Conservation (phyloP, 2,797 vertebrate species). For the Loriculus beryllinus region DNA sequence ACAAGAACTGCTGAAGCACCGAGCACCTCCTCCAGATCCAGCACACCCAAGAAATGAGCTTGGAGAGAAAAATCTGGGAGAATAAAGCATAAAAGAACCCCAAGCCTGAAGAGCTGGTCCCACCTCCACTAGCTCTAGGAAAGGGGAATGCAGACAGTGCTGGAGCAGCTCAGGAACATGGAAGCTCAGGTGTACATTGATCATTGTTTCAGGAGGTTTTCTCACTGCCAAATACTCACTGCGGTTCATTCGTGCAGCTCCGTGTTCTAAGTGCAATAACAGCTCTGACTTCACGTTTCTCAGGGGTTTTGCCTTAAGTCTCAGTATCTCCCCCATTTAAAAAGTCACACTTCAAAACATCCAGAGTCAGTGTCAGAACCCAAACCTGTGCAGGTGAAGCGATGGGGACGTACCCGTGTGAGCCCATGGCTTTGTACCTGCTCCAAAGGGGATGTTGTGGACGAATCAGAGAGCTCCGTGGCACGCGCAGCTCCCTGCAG, state of each 20-base stretch:
- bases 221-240: not conserved
- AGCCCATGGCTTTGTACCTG: fast-evolving
- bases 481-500: fast-evolving
- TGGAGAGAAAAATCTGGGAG: not conserved
- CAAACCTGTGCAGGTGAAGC: fast-evolving
- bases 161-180: not conserved
- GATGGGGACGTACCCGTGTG: fast-evolving
- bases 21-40: not conserved
- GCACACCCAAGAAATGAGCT: not conserved
- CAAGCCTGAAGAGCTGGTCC: not conserved
- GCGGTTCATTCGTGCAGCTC: not conserved
- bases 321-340: not conserved
- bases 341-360: not conserved
- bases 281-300: not conserved
- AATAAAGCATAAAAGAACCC: not conserved
- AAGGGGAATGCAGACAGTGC: not conserved
- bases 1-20: not conserved
- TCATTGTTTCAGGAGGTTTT: not conserved
- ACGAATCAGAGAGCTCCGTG: fast-evolving
- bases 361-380: not conserved
- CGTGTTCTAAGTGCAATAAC: not conserved
- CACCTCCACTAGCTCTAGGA: not conserved
- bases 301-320: not conserved
- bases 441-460: fast-evolving
- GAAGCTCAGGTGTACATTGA: not conserved